phyloP scores from a whole-genome alignment of 2,113 vertebrate species.

The Scomber scombrus region DNA sequence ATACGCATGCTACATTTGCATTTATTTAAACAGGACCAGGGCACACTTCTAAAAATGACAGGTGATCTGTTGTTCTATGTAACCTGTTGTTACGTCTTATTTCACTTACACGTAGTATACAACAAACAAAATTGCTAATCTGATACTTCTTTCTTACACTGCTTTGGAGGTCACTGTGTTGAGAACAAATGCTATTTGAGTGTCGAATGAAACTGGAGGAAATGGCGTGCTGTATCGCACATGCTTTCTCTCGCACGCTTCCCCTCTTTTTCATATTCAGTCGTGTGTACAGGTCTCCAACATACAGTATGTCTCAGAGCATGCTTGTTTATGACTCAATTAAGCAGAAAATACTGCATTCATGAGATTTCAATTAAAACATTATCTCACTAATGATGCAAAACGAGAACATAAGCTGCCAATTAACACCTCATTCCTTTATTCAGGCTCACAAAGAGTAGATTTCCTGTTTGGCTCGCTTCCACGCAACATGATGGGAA shows the following conservation, averaged over 20 bases:
- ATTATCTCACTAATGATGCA: conserved; percentile 73
- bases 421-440: conserved; percentile 70
- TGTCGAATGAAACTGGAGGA: conserved; percentile 34
- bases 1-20: neutral
- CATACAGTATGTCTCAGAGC: conserved; percentile 33
- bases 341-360: conserved; percentile 58
- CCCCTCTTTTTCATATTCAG: neutral
- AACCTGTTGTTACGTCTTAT: neutral
- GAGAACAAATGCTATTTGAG: conserved; percentile 45
- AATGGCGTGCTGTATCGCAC: conserved; percentile 5
- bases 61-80: neutral
- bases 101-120: neutral
- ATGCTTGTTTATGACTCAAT: conserved; percentile 57
- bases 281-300: conserved; percentile 22
- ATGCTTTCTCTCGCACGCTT: neutral
- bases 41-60: neutral
- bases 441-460: conserved; percentile 55
- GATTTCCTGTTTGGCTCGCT: conserved; percentile 59
- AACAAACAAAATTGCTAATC: neutral
- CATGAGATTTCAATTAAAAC: conserved; percentile 72
- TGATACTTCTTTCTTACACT: neutral
- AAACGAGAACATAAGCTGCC: conserved; percentile 72
- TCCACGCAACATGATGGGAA: conserved; percentile 38
- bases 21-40: neutral
- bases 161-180: conserved; percentile 12